A percentile compares a stretch with the other conserved stretches of the same genome.
Conservation (phyloP, 2,113 vertebrate species). For the Sorex araneus region DNA sequence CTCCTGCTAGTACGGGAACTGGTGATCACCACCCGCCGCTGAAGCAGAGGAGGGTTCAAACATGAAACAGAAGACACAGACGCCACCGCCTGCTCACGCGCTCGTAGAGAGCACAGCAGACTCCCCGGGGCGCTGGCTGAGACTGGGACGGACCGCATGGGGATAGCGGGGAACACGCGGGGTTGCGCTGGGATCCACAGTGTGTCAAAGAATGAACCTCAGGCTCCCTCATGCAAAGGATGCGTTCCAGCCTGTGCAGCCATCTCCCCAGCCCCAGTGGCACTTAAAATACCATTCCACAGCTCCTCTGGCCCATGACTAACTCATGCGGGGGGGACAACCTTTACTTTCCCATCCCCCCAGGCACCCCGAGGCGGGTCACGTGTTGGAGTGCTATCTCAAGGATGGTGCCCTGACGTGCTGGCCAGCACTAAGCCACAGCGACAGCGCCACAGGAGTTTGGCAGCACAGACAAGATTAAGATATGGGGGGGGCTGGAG, state of each 20-base stretch:
- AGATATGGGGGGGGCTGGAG: no score
- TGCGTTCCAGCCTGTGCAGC: no score
- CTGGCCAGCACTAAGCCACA: slow-evolving; percentile 23
- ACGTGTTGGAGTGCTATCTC: not conserved
- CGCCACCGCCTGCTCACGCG: not conserved
- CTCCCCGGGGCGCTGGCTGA: no score
- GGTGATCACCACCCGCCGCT: not conserved
- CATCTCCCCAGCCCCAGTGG: not conserved
- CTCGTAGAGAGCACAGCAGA: not conserved
- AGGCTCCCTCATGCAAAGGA: no score
- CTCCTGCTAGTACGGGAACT: not conserved
- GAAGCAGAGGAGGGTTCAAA: slow-evolving; percentile 7
- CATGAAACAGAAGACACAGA: not conserved
- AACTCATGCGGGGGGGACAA: slow-evolving; percentile 27
- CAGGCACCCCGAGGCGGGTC: slow-evolving; percentile 27
- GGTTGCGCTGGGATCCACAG: no score
- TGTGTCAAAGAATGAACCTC: no score
- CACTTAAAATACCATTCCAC: slow-evolving; percentile 45
- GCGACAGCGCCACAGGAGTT: not conserved
- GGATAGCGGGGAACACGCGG: no score
- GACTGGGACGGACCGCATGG: no score
- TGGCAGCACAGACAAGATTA: slow-evolving; percentile 13
- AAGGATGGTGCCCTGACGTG: not conserved
- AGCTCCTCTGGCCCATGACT: not conserved
- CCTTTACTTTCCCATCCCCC: slow-evolving; percentile 7